Conservation (phyloP, 1,140 invertebrate genomes). For the Tetramorium simillimum region DNA sequence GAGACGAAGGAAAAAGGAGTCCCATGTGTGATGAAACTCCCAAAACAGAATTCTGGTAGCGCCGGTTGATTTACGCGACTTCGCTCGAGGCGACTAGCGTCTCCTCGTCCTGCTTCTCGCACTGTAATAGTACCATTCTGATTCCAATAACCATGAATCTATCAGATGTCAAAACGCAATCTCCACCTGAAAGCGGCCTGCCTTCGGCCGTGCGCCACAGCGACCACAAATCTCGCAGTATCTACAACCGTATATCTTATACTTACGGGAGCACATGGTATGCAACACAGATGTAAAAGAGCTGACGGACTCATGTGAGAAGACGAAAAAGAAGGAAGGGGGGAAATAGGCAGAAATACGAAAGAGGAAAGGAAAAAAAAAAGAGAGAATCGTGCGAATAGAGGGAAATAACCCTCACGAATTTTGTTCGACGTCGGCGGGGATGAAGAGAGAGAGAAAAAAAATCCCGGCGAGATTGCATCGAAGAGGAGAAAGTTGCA, state of each 20-base stretch:
- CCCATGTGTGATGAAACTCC: conserved; percentile 23
- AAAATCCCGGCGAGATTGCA: conserved; percentile 79
- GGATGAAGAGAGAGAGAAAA: conserved; percentile 60
- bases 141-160: conserved; percentile 86
- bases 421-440: conserved; percentile 71
- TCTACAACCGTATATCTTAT: conserved; percentile 78
- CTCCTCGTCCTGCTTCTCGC: conserved; percentile 52
- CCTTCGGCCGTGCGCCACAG: conserved; percentile 59
- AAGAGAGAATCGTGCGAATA: conserved; percentile 36
- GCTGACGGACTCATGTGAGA: conserved; percentile 37
- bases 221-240: conserved; percentile 82
- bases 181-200: conserved; percentile 80
- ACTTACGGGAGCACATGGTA: conserved; percentile 58
- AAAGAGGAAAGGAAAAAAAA: conserved; percentile 20
- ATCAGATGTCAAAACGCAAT: conserved; percentile 85
- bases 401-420: conserved; percentile 66
- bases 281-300: conserved; percentile 74
- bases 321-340: conserved; percentile 22
- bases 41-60: conserved; percentile 43
- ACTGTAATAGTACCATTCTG: conserved; percentile 81
- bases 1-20: conserved; percentile 15
- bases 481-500: conserved; percentile 78
- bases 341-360: conserved; percentile 9
- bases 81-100: conserved; percentile 52
- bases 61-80: conserved; percentile 69